Conservation (phyloP, 2,888 invertebrate species). For the Pseudococcus jackbeardsleyi region DNA sequence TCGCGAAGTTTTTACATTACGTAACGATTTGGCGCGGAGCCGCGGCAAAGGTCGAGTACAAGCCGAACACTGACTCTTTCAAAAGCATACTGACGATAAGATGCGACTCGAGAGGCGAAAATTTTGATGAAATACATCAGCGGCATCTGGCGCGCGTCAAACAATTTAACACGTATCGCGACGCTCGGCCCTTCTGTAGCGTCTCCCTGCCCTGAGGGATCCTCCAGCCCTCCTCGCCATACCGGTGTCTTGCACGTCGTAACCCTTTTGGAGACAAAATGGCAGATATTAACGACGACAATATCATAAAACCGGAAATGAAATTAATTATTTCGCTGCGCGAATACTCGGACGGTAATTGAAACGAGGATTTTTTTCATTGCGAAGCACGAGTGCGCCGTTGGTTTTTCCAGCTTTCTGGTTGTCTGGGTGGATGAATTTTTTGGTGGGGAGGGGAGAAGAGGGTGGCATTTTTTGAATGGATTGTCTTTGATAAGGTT, state of each 20-base stretch:
- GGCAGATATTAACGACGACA: conserved; percentile 61
- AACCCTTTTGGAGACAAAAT: conserved; percentile 63
- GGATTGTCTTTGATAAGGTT: too few species aligned
- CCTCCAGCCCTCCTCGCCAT: neutral
- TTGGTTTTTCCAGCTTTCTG: too few species aligned
- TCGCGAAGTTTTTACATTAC: neutral
- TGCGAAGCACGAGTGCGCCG: neutral
- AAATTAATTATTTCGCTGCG: conserved; percentile 61
- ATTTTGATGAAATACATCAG: conserved; percentile 59
- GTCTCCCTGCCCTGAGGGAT: neutral
- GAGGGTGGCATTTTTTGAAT: too few species aligned
- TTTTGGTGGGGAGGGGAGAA: too few species aligned
- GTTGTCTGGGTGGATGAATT: too few species aligned
- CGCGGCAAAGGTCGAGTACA: neutral
- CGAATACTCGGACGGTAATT: conserved; percentile 50
- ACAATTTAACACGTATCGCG: conserved; percentile 43
- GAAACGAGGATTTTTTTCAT: conserved; percentile 45
- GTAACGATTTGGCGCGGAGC: neutral
- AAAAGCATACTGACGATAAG: conserved; percentile 15
- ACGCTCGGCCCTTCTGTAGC: neutral
- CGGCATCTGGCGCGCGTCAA: conserved; percentile 62
- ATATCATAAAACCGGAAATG: conserved; percentile 64
- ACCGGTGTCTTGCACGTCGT: neutral
- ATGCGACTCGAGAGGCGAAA: conserved; percentile 6
- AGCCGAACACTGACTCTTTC: neutral